Base-by-base conservation (phyloP, 2,113 vertebrate genomes). In the Scomber japonicus region DNA sequence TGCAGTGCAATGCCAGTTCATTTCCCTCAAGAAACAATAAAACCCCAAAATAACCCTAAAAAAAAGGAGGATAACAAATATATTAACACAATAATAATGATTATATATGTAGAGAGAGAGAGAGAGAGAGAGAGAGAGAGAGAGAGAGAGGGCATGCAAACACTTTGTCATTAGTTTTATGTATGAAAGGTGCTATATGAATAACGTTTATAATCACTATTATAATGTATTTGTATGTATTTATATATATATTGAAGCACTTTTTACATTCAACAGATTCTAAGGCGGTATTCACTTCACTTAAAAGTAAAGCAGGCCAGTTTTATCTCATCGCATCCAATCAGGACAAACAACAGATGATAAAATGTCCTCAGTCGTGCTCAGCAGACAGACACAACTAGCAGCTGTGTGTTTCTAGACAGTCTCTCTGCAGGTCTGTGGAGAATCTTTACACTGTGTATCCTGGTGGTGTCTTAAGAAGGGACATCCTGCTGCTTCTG, bases 301-400 rank as follows among this genome's bases (percentile, higher is more conserved):
- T 35, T 35, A 2, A 46, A 53, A 69, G 49, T 57, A 45, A 71
- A 76, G 27, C 12, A 30, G 45, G 4, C 9, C 14, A 0, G 51
- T 48, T 46, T 56, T 10, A 51, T 72, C 30, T 48, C 51, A 14
- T 49, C 11, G 56, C 27, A 63, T 6, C 0, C 71, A 40, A 71
- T 14, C 10, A 31, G 70, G 67, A 75, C 75, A 75, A 80, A 80
- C 78, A 82, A 64, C 71, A 80, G 76, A 48, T 45, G 63, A 82
- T 57, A 4, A 46, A 56, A 50, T 9, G 46, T 69, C 59, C 49
- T 35, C 56, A 24, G 60, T 63, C n/a, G 16, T 66, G 16, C 24
- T 63, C 63, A 56, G 13, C 82, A 75, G 59, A 75, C 51, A 75
- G 59, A 75, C 51, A 14, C 49, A 15, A 6, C 16, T 3, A 71